Evolutionary conservation across 2,888 invertebrate species (phyloP), one percentile per base, ranked within the genome.

Genomic region (Mimas tiliae): DNA sequence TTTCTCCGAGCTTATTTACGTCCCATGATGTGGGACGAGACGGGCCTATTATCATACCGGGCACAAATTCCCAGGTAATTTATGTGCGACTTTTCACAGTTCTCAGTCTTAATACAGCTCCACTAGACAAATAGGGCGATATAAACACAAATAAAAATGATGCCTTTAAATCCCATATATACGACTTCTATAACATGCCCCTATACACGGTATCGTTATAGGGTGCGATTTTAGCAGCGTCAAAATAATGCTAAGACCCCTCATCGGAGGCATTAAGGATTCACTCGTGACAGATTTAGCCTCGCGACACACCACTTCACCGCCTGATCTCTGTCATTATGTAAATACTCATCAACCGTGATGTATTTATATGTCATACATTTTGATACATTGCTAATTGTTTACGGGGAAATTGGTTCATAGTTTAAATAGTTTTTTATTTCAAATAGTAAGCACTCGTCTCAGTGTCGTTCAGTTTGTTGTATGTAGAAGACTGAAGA

Each of bases 221-320:
- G 55, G 64, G 63, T 62, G 64, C 70, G 65, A 68, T 48, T 58
- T 58, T 50, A 19, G 33, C 11, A 72, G 72, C 75, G 79, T 78
- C 80, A 80, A 76, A 27, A 27, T 27, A 27, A 80, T 78, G 75
- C 74, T 82, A 81, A 82, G 76, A 53, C 63, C 76, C 79, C 73
- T 73, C 71, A 77, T 74, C 71, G 70, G 72, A 68, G 72, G 79
- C 75, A 80, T 84, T 80, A 83, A 79, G 77, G 74, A 81, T 83
- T 84, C 83, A 84, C 83, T 87, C 76, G 76, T 65, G 72, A 69
- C 69, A 84, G 85, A 84, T 87, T 84, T 82, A 71, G 67, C 51
- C 50, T 34, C 63, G 48, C 21, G 50, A 45, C 47, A 63, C 63
- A 65, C 64, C 66, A 69, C 68, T 67, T 62, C 48, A 65, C 66